Percentiles rank a stretch among this genome's conserved stretches.
Evolutionary conservation across 2,797 vertebrate species (phyloP).

Genomic region (Cyprinodon diabolis): DNA sequence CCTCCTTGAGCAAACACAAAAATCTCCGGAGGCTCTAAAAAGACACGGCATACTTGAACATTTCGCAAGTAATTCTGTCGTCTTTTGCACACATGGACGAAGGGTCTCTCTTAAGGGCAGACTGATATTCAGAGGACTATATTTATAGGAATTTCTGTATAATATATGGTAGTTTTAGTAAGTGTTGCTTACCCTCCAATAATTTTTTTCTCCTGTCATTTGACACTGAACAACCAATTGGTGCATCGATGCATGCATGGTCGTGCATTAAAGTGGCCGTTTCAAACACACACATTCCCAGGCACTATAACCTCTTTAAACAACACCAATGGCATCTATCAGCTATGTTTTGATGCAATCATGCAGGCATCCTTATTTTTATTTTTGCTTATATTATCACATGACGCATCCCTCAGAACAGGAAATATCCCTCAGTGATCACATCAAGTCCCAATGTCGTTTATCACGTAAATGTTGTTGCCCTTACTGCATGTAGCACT

Average conservation of each 20-base stretch:
- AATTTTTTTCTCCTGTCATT: constrained; percentile 53
- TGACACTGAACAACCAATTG: constrained; percentile 59
- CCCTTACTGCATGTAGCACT: constrained; percentile 22
- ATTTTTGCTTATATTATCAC: constrained; percentile 15
- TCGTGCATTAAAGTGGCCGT: constrained; percentile 57
- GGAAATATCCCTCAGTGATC: constrained; percentile 7
- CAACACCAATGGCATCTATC: constrained; percentile 44
- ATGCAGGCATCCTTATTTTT: constrained; percentile 1
- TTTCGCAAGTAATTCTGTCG: constrained; percentile 39
- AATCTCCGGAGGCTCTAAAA: constrained; percentile 27
- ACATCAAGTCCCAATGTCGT: constrained; percentile 39
- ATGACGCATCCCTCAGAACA: not conserved
- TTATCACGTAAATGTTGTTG: constrained; percentile 24
- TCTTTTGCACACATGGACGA: not conserved
- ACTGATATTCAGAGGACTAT: not conserved
- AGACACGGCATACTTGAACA: constrained; percentile 12
- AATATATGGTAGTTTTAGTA: not conserved
- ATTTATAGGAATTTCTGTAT: not conserved
- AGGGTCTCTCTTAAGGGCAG: not conserved
- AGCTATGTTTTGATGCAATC: constrained; percentile 28
- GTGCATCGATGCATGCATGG: constrained; percentile 55
- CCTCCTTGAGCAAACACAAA: constrained; percentile 65
- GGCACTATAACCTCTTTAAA: constrained; percentile 2
- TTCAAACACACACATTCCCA: constrained; percentile 16
- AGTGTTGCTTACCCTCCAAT: constrained; percentile 48